A percentile compares a stretch with the other conserved stretches of the same genome.
Conservation (phyloP, 2,113 vertebrate genomes). For the Heterocephalus glaber region DNA sequence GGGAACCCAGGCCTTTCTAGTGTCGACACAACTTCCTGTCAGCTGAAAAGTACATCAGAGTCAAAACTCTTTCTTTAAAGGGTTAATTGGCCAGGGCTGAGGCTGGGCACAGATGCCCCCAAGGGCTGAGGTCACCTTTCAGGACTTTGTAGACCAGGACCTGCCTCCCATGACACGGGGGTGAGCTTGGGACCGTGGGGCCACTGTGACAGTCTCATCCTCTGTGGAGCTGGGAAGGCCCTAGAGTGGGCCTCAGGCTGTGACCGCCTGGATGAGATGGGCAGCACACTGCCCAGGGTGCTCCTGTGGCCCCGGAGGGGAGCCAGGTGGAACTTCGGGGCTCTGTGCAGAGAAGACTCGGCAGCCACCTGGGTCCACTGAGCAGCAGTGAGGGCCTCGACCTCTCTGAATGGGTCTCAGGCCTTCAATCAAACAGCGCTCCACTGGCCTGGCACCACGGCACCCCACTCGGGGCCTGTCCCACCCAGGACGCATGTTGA, state of each 20-base stretch:
- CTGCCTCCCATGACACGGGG: background rate
- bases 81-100: background rate
- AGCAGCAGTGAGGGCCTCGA: background rate
- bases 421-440: background rate
- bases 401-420: background rate
- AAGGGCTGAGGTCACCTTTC: background rate
- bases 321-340: background rate
- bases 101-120: background rate
- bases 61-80: background rate
- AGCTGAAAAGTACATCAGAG: background rate
- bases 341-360: background rate
- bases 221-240: background rate
- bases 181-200: background rate
- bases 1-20: background rate
- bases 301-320: background rate
- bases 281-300: background rate
- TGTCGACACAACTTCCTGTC: background rate
- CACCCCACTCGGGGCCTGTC: background rate
- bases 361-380: background rate
- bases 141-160: background rate
- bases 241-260: background rate
- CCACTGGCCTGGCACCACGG: background rate
- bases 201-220: background rate
- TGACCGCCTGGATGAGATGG: background rate
- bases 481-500: background rate